Evolutionary conservation across 1,140 invertebrate genomes (phyloP).

Genomic region (Lordiphosa stackelbergi): DNA sequence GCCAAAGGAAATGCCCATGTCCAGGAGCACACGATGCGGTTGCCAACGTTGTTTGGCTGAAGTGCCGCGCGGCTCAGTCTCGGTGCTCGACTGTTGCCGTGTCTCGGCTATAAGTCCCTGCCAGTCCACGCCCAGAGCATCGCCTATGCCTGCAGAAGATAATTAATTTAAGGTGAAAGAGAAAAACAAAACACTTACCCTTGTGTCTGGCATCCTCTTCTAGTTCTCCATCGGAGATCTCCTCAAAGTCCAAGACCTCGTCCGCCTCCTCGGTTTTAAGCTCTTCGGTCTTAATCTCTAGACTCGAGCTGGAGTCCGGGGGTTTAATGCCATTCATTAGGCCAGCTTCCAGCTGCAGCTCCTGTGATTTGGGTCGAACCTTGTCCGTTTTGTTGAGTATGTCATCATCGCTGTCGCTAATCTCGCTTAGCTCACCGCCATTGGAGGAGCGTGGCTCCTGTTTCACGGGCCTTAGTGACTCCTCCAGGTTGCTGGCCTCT

Average conservation of each 20-base stretch:
- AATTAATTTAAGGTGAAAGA: neutral
- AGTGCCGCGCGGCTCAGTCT: slow-evolving; percentile 76
- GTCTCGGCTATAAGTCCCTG: slow-evolving; percentile 90
- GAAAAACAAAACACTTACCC: slow-evolving; percentile 29
- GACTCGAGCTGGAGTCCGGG: slow-evolving; percentile 67
- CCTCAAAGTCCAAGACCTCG: slow-evolving; percentile 88
- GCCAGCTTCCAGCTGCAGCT: slow-evolving; percentile 42
- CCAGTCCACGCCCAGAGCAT: slow-evolving; percentile 95
- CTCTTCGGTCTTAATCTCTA: slow-evolving; percentile 47
- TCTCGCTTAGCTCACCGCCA: slow-evolving; percentile 86
- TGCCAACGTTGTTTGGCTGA: slow-evolving; percentile 86
- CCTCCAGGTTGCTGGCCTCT: slow-evolving; percentile 11
- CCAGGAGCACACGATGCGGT: slow-evolving; percentile 83
- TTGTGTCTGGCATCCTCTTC: slow-evolving; percentile 84
- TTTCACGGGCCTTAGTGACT: slow-evolving; percentile 25
- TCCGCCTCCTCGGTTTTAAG: slow-evolving; percentile 79
- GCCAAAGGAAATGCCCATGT: slow-evolving; percentile 84
- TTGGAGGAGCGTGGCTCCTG: slow-evolving; percentile 36
- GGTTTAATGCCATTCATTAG: neutral
- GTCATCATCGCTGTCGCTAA: slow-evolving; percentile 91
- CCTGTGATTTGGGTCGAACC: slow-evolving; percentile 65
- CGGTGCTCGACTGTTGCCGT: slow-evolving; percentile 79
- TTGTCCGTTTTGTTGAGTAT: slow-evolving; percentile 82
- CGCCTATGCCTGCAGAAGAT: slow-evolving; percentile 82
- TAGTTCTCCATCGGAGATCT: slow-evolving; percentile 92